Evolutionary conservation across 1,140 invertebrate species (phyloP).

Genomic region (Liolophura sinensis): DNA sequence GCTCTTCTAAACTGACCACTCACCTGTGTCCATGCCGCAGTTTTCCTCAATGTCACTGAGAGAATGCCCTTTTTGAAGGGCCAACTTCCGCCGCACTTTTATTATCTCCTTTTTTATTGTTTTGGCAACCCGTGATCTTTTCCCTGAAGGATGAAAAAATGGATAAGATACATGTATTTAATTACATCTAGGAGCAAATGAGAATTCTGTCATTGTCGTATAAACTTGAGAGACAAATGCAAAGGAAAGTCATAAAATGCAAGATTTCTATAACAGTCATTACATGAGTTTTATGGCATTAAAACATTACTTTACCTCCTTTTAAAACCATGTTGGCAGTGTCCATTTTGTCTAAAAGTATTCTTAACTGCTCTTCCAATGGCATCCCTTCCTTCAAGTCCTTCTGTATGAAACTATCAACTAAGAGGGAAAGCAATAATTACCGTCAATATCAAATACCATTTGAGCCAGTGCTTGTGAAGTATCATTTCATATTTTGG

Average conservation of each 20-base stretch:
- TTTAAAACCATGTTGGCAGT: slow-evolving; percentile 28
- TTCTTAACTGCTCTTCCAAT: slow-evolving; percentile 56
- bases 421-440: slow-evolving; percentile 29
- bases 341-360: slow-evolving; percentile 56
- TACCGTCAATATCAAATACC: slow-evolving; percentile 1
- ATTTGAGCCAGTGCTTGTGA: neutral
- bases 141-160: slow-evolving; percentile 28
- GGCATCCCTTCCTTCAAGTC: slow-evolving; percentile 38
- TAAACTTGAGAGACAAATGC: too few relatives aligned
- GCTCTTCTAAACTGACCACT: neutral
- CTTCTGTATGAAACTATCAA: slow-evolving; percentile 45
- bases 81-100: slow-evolving; percentile 54
- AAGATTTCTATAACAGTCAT: too few relatives aligned
- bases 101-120: slow-evolving; percentile 56
- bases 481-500: too few relatives aligned
- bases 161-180: neutral
- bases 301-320: slow-evolving; percentile 9
- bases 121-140: slow-evolving; percentile 46
- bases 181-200: too few relatives aligned
- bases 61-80: slow-evolving; percentile 43
- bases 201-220: too few relatives aligned
- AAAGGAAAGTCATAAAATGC: too few relatives aligned
- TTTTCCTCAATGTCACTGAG: slow-evolving; percentile 51
- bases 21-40: slow-evolving; percentile 39
- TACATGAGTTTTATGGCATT: neutral